A percentile compares a stretch with the other conserved stretches of the same genome.
Conservation (phyloP, 2,113 vertebrate genomes). For the Ceratotherium simum region DNA sequence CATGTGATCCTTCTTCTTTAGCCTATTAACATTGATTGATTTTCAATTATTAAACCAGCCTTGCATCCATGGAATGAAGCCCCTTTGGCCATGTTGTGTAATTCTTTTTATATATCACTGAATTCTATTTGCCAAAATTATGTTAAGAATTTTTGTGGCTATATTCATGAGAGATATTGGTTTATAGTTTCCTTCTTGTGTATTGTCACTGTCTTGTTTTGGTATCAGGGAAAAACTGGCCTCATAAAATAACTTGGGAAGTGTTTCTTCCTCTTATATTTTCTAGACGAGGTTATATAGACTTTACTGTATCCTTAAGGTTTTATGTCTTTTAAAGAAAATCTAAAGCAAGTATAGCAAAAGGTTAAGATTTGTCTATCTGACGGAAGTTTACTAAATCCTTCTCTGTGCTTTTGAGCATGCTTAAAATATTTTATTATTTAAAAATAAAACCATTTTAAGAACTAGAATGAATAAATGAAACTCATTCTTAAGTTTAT, state of each 20-base stretch:
- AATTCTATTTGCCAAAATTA: neutral
- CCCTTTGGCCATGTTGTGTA: neutral
- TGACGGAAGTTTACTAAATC: neutral
- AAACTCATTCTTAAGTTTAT: conserved; percentile 1
- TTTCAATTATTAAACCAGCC: neutral
- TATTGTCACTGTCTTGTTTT: neutral
- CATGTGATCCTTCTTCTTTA: neutral
- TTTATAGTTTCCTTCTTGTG: neutral
- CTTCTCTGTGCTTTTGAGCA: neutral
- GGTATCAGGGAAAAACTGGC: neutral
- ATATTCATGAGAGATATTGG: neutral
- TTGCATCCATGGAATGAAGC: neutral
- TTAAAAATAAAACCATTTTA: neutral
- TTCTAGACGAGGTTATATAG: neutral
- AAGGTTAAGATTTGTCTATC: neutral
- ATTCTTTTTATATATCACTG: neutral
- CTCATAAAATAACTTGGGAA: neutral
- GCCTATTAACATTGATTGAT: neutral
- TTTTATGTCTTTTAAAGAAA: conserved; percentile 17
- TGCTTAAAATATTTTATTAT: neutral
- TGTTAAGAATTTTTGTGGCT: neutral
- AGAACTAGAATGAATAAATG: neutral
- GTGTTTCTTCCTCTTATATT: neutral
- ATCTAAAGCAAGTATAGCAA: neutral
- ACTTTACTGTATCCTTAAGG: neutral